A percentile compares a stretch with the other conserved stretches of the same genome.
These are phyloP conservation scores for Manis javanica DNA, from an alignment of 2,797 vertebrate species.

Conservation along the genomic window DNA sequence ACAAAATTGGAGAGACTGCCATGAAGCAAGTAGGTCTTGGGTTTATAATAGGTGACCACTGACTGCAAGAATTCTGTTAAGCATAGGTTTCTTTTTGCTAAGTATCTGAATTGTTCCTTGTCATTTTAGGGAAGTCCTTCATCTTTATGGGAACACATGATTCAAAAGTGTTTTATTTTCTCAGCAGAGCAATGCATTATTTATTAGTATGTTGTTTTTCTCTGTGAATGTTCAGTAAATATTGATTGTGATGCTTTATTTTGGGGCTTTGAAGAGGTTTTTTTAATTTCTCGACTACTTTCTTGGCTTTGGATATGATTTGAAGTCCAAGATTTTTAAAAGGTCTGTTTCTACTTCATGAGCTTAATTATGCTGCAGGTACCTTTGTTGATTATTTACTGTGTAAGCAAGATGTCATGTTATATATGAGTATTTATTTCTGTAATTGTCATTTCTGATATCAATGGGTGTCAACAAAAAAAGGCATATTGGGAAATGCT, in stretches of 20 bases:
- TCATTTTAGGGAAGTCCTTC: conserved; percentile 46
- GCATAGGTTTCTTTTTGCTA: conserved; percentile 25
- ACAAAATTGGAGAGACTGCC: conserved; percentile 96
- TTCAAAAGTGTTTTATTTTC: conserved; percentile 46
- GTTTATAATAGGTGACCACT: conserved; percentile 50
- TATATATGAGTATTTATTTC: conserved; percentile 42
- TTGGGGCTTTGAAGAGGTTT: conserved; percentile 25
- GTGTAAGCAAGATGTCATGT: conserved; percentile 30
- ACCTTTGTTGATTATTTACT: conserved; percentile 42
- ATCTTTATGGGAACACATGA: background rate
- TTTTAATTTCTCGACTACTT: conserved; percentile 7
- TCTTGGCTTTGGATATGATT: conserved; percentile 47
- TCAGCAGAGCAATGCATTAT: conserved; percentile 17
- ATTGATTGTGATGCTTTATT: background rate
- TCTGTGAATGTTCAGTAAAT: conserved; percentile 48
- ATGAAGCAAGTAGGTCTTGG: conserved; percentile 94
- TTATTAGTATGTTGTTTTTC: background rate
- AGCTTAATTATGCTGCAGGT: background rate
- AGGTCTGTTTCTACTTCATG: conserved; percentile 46
- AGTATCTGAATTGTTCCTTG: conserved; percentile 49
- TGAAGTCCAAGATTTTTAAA: conserved; percentile 5
- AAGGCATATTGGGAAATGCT: background rate
- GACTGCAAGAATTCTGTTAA: conserved; percentile 41
- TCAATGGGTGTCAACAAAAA: background rate
- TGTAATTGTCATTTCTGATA: conserved; percentile 36